Evolutionary conservation across 2,888 invertebrate genomes (phyloP), one percentile per base, ranked within the genome.

Genomic region (Brachyopa scutellaris): DNA sequence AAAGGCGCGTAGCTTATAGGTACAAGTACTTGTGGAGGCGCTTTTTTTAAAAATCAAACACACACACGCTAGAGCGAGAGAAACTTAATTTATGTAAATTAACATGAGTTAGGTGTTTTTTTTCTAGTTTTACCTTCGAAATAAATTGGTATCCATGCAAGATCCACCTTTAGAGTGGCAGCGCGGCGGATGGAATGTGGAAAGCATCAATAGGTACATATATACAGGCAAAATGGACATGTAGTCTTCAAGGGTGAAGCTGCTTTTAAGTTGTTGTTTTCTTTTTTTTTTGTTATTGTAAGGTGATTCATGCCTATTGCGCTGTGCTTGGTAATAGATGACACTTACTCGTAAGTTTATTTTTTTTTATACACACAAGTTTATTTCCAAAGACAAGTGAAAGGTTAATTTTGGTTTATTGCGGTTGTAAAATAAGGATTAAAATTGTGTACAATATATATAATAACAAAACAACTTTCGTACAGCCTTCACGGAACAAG

Each of bases 41-140:
- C 6, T 26, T 26, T 26, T 61, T 61, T 59, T 51, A 6, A 26
- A 6, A 23, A 40, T 49, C 19, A 17, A 57, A 17, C n/a, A 59
- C 26, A 29, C 33, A 64, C 36, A 67, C 15, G 26, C 40, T 40
- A 36, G 47, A 38, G 6, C 6, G 40, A 55, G 69, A 74, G 74
- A 76, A 62, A 69, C 76, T 80, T 76, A 76, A 76, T 76, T 69
- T 76, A 80, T 70, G 80, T 76, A 69, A 80, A 80, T 80, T 70
- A 64, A 15, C 62, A 51, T 13, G 49, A 69, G 57, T 57, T 49
- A 45, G 49, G 38, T 72, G 31, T 55, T n/a, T 55, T 62, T 59
- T 47, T 55, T 40, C 2, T 29, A 40, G 19, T 74, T 57, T 40
- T 29, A 69, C 53, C 67, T 59, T 49, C 26, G 29, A 9, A 38